Conservation (phyloP, 2,888 invertebrate genomes). For the Diploptera punctata region DNA sequence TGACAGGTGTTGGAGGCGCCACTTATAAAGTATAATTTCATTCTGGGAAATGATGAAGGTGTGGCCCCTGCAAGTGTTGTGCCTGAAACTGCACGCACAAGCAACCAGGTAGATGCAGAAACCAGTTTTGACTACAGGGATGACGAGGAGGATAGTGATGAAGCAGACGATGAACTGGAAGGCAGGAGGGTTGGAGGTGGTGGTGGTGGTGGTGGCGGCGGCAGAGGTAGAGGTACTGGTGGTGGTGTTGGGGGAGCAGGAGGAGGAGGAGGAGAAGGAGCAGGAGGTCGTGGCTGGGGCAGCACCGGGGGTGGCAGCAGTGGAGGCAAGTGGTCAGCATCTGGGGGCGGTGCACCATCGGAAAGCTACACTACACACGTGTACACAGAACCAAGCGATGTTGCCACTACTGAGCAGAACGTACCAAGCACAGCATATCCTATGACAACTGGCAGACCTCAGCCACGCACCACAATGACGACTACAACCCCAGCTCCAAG, state of each 20-base stretch:
- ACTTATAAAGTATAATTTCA: constrained; percentile 9
- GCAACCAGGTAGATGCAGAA: background rate
- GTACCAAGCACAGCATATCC: background rate
- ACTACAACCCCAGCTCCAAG: background rate
- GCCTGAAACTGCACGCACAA: background rate
- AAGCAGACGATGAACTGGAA: background rate
- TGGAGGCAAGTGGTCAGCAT: background rate
- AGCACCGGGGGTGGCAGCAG: background rate
- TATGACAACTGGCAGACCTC: background rate
- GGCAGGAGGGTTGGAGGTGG: background rate
- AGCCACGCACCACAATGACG: background rate
- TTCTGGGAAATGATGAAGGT: background rate
- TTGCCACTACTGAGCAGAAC: background rate
- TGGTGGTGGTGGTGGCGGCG: background rate
- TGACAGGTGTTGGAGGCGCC: background rate
- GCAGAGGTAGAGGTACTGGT: background rate
- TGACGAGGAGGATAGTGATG: background rate
- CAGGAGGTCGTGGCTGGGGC: background rate
- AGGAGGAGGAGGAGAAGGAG: background rate
- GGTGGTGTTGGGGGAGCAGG: background rate
- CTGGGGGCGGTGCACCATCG: background rate
- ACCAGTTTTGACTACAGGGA: background rate
- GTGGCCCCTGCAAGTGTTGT: background rate
- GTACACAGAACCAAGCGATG: background rate
- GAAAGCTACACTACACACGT: background rate